Conservation (phyloP, 53 echinoderm and acorn worm genomes). For the Stichopus horrens region DNA sequence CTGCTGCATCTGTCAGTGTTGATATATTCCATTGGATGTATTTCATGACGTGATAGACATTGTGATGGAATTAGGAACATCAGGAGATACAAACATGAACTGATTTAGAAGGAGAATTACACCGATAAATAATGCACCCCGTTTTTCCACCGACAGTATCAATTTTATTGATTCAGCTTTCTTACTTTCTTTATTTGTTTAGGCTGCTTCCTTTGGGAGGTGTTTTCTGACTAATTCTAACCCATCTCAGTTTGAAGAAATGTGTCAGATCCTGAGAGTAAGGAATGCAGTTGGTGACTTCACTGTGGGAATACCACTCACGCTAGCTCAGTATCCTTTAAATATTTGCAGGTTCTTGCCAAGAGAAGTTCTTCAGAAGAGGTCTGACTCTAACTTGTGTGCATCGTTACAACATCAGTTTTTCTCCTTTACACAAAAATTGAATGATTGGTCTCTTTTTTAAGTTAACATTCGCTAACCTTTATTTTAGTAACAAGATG, state of each 20-base stretch:
- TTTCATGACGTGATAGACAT: no score
- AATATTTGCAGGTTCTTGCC: not conserved
- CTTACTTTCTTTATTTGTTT: constrained; percentile 1
- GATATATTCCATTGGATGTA: no score
- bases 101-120: not conserved
- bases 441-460: no score
- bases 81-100: no score
- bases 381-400: no score
- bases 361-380: no score
- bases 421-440: no score
- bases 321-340: constrained; percentile 96
- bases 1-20: no score
- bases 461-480: no score
- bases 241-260: constrained; percentile 91
- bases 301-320: constrained; percentile 86
- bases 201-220: constrained; percentile 98
- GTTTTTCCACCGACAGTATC: not conserved
- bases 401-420: no score
- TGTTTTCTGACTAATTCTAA: constrained; percentile 84
- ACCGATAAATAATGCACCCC: not conserved
- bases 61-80: no score
- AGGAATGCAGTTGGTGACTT: constrained; percentile 82
- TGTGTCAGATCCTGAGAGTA: constrained; percentile 89
- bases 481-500: no score
- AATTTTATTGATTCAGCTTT: not conserved